phyloP scores from a whole-genome alignment of 1,140 invertebrate species.

The Araneus ventricosus region DNA sequence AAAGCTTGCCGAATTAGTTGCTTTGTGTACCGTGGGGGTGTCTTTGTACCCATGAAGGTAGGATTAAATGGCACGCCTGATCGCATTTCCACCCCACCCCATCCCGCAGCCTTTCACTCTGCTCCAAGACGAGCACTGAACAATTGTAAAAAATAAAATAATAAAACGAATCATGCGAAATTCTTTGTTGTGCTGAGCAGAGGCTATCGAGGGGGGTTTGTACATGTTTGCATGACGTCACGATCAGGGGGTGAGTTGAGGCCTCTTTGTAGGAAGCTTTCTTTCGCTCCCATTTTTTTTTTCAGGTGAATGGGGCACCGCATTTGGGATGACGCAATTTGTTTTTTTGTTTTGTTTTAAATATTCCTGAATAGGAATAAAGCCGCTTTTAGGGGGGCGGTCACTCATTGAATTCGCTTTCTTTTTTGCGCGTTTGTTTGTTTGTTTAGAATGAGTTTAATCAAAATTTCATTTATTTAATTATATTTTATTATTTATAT shows the following conservation, averaged over 20 bases:
- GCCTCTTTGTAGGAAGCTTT: conserved; percentile 56
- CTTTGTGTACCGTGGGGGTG: not conserved
- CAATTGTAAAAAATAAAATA: conserved; percentile 41
- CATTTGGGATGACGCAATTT: conserved; percentile 72
- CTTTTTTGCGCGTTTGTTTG: not conserved
- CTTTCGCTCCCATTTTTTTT: conserved; percentile 46
- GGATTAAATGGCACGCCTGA: conserved; percentile 44
- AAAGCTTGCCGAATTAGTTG: not conserved
- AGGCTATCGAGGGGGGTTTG: not conserved
- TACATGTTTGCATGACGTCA: conserved; percentile 68
- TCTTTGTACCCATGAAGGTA: not conserved
- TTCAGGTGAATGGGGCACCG: conserved; percentile 70
- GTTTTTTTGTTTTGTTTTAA: conserved; percentile 73
- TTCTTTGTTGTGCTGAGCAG: conserved; percentile 60
- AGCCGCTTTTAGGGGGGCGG: not conserved
- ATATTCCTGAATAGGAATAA: conserved; percentile 68
- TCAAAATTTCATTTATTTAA: too few species aligned
- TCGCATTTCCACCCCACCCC: conserved; percentile 7
- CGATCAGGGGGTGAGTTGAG: conserved; percentile 41
- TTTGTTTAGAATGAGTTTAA: not conserved
- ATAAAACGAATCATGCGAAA: conserved; percentile 45
- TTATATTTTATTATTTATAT: too few species aligned
- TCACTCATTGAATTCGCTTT: not conserved
- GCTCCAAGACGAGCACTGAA: not conserved
- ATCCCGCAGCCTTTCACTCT: not conserved